Percentiles rank a stretch among this genome's conserved stretches.
phyloP scores from a whole-genome alignment of 2,888 invertebrate genomes.

The Melipona beecheii region DNA sequence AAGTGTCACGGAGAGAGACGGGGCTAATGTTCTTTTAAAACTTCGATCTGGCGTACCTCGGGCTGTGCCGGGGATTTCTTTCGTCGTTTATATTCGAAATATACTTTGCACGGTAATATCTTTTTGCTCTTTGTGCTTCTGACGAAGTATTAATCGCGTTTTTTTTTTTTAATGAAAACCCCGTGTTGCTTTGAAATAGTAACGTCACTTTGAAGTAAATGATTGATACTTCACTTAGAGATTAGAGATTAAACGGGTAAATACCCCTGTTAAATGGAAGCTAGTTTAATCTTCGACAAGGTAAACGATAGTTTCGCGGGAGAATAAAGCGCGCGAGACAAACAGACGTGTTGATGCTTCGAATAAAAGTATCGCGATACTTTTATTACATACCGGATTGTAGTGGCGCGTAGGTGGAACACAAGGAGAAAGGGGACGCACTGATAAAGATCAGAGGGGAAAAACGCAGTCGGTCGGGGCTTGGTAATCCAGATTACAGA shows the following conservation, averaged over 20 bases:
- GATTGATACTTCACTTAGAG: no score
- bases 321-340: no score
- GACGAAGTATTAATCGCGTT: no score
- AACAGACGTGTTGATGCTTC: background rate
- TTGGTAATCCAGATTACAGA: slow-evolving; percentile 46
- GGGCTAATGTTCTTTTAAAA: slow-evolving; percentile 4
- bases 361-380: background rate
- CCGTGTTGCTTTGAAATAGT: no score
- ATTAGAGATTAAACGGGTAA: no score
- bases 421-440: background rate
- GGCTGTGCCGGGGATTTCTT: background rate
- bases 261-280: no score
- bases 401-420: background rate
- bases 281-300: no score
- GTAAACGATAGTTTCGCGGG: background rate
- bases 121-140: background rate
- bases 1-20: background rate
- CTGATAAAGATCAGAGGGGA: slow-evolving; percentile 15
- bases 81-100: background rate
- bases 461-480: slow-evolving; percentile 29
- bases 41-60: background rate
- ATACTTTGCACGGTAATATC: background rate
- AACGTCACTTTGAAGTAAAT: no score
- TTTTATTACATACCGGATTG: background rate
- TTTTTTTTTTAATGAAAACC: no score